Evolutionary conservation across 2,888 invertebrate genomes (phyloP).

Genomic region (Myathropa florea): DNA sequence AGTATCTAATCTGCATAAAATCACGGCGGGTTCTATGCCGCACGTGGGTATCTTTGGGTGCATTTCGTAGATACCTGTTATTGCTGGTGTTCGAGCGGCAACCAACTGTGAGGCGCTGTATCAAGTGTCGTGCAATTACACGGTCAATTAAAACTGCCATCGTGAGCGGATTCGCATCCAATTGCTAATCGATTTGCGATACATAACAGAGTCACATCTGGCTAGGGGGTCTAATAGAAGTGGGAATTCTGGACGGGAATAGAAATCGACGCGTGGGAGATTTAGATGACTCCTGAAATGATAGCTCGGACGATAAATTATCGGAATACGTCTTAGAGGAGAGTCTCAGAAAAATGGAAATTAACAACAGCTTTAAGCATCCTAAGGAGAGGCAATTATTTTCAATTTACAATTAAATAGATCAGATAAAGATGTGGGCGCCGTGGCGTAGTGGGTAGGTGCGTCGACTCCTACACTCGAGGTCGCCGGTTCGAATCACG

Average conservation of each 20-base stretch:
- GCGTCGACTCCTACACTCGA: too few species aligned
- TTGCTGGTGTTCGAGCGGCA: neutral
- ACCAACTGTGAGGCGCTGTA: neutral
- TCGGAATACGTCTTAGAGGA: neutral
- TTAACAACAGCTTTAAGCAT: too few species aligned
- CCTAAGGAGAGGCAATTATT: too few species aligned
- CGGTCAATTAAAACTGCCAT: conserved; percentile 51
- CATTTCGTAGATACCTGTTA: conserved; percentile 11
- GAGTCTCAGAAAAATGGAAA: too few species aligned
- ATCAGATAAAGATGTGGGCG: too few species aligned
- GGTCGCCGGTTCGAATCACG: too few species aligned
- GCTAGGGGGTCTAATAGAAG: neutral
- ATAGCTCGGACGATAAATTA: neutral
- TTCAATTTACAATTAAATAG: too few species aligned
- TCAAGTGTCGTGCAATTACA: conserved; percentile 43
- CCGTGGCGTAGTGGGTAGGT: too few species aligned
- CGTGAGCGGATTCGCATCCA: conserved; percentile 25
- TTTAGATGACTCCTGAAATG: neutral
- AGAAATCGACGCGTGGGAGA: neutral
- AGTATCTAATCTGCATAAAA: conserved; percentile 41
- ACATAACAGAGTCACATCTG: conserved; percentile 26
- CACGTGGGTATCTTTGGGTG: neutral
- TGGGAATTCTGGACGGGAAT: neutral
- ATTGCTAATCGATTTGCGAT: conserved; percentile 53
- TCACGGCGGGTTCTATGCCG: conserved; percentile 1